Base-by-base conservation (phyloP, 2,888 invertebrate species). In the Halictus quadricinctus region DNA sequence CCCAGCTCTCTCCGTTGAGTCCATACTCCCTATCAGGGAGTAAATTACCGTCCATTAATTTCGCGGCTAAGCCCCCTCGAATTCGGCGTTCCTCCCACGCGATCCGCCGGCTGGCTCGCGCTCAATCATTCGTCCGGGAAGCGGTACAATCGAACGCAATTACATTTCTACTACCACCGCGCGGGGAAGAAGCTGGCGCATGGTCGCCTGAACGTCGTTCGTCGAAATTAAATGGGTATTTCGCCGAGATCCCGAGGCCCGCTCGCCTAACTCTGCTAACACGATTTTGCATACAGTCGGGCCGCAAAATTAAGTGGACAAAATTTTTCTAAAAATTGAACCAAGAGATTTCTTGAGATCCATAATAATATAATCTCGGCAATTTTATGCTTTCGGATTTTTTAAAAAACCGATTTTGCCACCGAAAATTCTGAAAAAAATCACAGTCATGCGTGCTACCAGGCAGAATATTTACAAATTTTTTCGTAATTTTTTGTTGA, bases 21-120 rank as follows among this genome's bases (percentile, higher is more conserved):
- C 25, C 12, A n/a, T 60, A 25, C 60, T 60, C 60, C n/a, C 60
- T 60, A 60, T 60, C 21, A 60, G 60, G 13, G 10, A 60, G 60
- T 60, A 60, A 60, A 60, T 60, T 60, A 60, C 60, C 60, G 60
- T 60, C 25, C 60, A 60, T 60, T 64, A 64, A 64, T 64, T 64
- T 64, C 64, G 29, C 25, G 29, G 64, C 64, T 18, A 8, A 64
- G 29, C 60, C 60, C 60, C 1, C 60, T 60, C 60, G 25, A 60
- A 60, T 25, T 60, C 60, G n/a, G 25, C n/a, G n/a, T 60, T 60
- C 18, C 15, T 29, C 64, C 64, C 64, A 15, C 64, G 15, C 29
- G 64, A 29, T 29, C 29, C 64, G 15, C 21, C 8, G 29, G 18
- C 29, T 18, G 29, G 29, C 25, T 13, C n/a, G 64, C 64, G 29